Percentiles rank a stretch among this genome's conserved stretches.
Evolutionary conservation across 2,113 vertebrate genomes (phyloP).

Genomic region (Blennius ocellaris): DNA sequence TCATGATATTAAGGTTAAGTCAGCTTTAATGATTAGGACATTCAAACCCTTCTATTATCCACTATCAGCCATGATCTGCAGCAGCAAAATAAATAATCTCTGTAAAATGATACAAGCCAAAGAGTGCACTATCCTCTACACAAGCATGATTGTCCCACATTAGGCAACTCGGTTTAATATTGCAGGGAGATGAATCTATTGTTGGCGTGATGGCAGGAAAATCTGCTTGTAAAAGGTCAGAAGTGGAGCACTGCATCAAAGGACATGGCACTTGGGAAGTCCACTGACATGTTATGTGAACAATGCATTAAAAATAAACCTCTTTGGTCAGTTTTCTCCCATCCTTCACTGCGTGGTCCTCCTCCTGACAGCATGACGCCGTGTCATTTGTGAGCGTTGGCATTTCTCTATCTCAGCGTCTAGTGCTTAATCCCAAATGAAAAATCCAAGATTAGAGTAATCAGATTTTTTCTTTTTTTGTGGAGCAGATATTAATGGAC

Average conservation of each 20-base stretch:
- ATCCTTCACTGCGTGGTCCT: neutral
- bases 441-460: constrained; percentile 57
- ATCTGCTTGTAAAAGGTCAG: constrained; percentile 51
- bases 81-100: constrained; percentile 55
- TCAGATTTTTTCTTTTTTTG: constrained; percentile 43
- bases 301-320: constrained; percentile 14
- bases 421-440: constrained; percentile 41
- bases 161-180: constrained; percentile 40
- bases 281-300: constrained; percentile 19
- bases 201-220: constrained; percentile 12
- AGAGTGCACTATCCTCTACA: constrained; percentile 14
- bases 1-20: constrained; percentile 76
- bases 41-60: constrained; percentile 61
- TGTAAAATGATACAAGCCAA: constrained; percentile 41
- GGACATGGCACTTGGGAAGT: constrained; percentile 22
- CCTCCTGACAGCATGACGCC: too few relatives aligned
- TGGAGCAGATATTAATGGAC: constrained; percentile 37
- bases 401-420: constrained; percentile 34
- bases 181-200: constrained; percentile 33
- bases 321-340: constrained; percentile 9
- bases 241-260: constrained; percentile 5
- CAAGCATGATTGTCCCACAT: constrained; percentile 32
- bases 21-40: constrained; percentile 62
- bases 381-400: neutral
- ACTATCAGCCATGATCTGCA: constrained; percentile 60